phyloP scores from a whole-genome alignment of 2,113 vertebrate species.

The Calyptomena viridis region DNA sequence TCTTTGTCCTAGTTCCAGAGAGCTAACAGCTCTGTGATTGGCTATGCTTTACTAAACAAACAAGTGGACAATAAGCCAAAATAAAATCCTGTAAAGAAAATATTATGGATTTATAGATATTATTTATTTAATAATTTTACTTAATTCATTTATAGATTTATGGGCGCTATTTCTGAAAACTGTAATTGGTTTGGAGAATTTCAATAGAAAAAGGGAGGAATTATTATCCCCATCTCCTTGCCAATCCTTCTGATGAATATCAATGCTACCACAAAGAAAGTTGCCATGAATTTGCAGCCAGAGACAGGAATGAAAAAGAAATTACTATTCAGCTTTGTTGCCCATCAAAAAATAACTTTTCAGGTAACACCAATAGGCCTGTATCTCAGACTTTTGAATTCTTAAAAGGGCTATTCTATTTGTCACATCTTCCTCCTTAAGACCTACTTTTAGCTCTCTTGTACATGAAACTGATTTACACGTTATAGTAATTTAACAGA shows the following conservation, averaged over 20 bases:
- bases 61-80: background rate
- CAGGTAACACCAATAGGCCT: background rate
- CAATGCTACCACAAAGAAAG: background rate
- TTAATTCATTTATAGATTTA: background rate
- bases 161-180: background rate
- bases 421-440: background rate
- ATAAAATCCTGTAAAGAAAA: background rate
- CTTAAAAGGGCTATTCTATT: background rate
- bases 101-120: background rate
- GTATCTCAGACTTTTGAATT: background rate
- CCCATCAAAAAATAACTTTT: background rate
- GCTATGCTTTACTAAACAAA: background rate
- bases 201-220: background rate
- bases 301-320: background rate
- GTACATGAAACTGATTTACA: background rate
- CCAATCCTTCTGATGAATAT: background rate
- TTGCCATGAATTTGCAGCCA: background rate
- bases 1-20: background rate
- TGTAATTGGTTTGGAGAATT: background rate
- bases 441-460: rapidly evolving
- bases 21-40: background rate
- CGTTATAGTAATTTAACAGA: background rate
- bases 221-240: background rate
- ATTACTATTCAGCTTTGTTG: background rate
- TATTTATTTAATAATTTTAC: background rate